Conservation (phyloP, 2,113 vertebrate species). For the Hippotragus niger region DNA sequence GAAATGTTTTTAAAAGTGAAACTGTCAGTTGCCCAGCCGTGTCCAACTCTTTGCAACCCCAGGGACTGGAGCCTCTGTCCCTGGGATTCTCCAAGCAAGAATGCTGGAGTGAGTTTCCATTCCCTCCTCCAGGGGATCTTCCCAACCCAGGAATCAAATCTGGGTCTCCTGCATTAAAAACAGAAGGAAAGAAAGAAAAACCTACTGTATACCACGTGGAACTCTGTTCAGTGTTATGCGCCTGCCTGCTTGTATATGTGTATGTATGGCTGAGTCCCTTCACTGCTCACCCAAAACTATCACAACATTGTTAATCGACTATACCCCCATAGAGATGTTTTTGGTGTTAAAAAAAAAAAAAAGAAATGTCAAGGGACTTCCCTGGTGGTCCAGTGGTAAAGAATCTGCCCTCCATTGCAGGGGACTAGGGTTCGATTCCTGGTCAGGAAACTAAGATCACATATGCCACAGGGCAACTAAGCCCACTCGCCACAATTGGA, state of each 20-base stretch:
- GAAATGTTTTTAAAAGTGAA: not conserved
- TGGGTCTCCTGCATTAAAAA: not conserved
- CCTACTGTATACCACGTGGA: not conserved
- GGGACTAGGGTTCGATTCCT: not conserved
- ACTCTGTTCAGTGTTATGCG: not conserved
- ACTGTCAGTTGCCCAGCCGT: not conserved
- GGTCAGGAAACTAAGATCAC: not conserved
- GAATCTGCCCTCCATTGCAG: not conserved
- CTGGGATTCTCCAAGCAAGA: not conserved
- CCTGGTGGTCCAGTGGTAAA: not conserved
- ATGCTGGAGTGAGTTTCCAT: not conserved
- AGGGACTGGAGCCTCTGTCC: not conserved
- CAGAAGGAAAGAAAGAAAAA: not conserved
- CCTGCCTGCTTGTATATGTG: not conserved
- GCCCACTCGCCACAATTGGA: accelerated
- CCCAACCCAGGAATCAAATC: not conserved
- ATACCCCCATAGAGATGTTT: not conserved
- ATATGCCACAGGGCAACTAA: not conserved
- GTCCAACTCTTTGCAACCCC: not conserved
- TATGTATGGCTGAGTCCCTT: not conserved
- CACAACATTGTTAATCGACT: not conserved
- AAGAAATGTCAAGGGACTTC: not conserved
- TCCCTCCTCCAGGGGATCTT: not conserved
- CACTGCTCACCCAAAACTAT: not conserved
- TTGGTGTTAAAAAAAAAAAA: not conserved